Evolutionary conservation across 2,113 vertebrate genomes (phyloP), one percentile per base, ranked within the genome.

Genomic region (Dasyurus viverrinus): DNA sequence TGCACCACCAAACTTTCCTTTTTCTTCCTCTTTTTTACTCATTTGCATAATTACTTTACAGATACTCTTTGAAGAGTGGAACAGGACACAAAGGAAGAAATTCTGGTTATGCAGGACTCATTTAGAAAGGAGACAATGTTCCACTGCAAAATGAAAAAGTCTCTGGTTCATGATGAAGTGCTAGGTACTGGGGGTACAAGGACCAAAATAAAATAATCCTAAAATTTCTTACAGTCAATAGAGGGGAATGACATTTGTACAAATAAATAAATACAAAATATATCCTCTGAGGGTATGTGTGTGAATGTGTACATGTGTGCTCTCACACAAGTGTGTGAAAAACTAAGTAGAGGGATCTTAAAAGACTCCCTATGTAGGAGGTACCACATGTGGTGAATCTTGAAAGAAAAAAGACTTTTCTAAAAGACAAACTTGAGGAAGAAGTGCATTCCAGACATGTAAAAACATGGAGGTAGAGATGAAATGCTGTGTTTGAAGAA

Each of bases 1-100:
- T 93, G 54, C 11, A 50, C 94, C 94, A 95, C 93, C 90, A 96
- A 93, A 93, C 89, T 96, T 95, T 30, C 60, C 90, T 92, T 89
- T 97, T 94, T 54, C 89, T 53, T 92, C 95, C 36, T 76, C 30
- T 76, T 76, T 76, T 76, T 76, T 95, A 92, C 91, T 93, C 48
- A 48, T n/a, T 84, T 96, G 48, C 27, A 42, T 95, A 95, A 97
- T 95, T 92, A 92, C 84, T 55, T 93, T 84, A 93, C 84, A 89
- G 91, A 55, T 60, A 36, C 91, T 93, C 95, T 92, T 76, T 91
- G 68, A 95, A 97, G 91, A 53, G 27, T 91, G 0, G 54, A 92
- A 96, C 2, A 42, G 89, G 47, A 25, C 47, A 25, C 27, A 47
- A 27, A 52, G 47, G 47, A 52, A 90, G 89, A 94, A 52, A 90